phyloP scores from a whole-genome alignment of 2,888 invertebrate species.

The Halictus quadricinctus region DNA sequence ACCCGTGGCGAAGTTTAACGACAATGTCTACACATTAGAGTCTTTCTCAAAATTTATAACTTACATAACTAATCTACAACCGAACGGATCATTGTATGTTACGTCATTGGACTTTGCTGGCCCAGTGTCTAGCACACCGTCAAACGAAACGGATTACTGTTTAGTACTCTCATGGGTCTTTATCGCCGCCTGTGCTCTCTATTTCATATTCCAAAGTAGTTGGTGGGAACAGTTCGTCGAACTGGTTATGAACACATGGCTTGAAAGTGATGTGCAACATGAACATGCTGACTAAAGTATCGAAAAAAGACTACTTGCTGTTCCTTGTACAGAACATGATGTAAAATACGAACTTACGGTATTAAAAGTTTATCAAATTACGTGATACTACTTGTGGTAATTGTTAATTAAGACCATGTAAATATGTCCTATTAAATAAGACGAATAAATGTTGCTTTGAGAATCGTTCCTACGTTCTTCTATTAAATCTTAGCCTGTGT shows the following conservation, averaged over 20 bases:
- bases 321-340: slow-evolving; percentile 1
- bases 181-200: slow-evolving; percentile 88
- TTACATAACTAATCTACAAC: slow-evolving; percentile 88
- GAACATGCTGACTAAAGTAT: slow-evolving; percentile 87
- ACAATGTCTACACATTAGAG: slow-evolving; percentile 90
- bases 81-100: slow-evolving; percentile 86
- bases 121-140: slow-evolving; percentile 91
- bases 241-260: slow-evolving; percentile 92
- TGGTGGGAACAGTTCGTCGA: slow-evolving; percentile 92
- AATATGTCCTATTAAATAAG: slow-evolving; percentile 48
- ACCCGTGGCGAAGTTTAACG: slow-evolving; percentile 93
- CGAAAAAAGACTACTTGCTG: background rate
- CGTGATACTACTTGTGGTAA: slow-evolving; percentile 30
- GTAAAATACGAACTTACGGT: slow-evolving; percentile 29
- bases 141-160: slow-evolving; percentile 91
- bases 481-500: background rate
- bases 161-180: slow-evolving; percentile 93
- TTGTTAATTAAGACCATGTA: slow-evolving; percentile 47
- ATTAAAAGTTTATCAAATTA: slow-evolving; percentile 44
- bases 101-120: slow-evolving; percentile 91
- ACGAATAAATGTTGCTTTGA: slow-evolving; percentile 22
- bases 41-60: slow-evolving; percentile 91
- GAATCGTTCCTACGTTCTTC: background rate
- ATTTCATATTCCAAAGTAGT: slow-evolving; percentile 90
- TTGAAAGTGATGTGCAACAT: slow-evolving; percentile 93